phyloP scores from a whole-genome alignment of 2,113 vertebrate species.

The Butorides virescens region DNA sequence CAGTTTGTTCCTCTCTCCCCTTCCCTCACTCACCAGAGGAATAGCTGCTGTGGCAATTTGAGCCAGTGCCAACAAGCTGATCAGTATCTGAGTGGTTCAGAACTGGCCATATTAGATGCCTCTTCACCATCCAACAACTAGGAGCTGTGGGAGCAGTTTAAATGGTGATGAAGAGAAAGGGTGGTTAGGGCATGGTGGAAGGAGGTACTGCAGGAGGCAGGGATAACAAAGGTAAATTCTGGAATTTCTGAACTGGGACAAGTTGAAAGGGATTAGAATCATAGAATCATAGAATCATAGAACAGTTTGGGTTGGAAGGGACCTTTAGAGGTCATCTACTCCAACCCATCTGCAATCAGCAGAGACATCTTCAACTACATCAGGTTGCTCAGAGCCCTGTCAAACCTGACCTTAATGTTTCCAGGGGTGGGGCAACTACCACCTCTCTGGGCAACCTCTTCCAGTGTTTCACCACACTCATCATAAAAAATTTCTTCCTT shows the following conservation, averaged over 20 bases:
- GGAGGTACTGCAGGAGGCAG: not conserved
- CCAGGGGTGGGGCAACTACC: too few relatives aligned
- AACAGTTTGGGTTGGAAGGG: too few relatives aligned
- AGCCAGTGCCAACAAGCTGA: fast-evolving
- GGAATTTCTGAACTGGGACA: not conserved
- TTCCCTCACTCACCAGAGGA: not conserved
- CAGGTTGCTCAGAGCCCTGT: too few relatives aligned
- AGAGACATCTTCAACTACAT: too few relatives aligned
- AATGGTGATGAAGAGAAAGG: not conserved
- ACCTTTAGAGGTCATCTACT: too few relatives aligned
- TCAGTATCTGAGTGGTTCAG: not conserved
- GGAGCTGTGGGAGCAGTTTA: not conserved
- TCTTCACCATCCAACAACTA: fast-evolving
- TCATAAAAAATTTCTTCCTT: too few relatives aligned
- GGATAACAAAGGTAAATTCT: not conserved
- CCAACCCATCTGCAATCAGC: too few relatives aligned
- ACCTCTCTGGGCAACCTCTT: too few relatives aligned
- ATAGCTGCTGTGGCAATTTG: not conserved
- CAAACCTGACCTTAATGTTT: too few relatives aligned
- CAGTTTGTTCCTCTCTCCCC: not conserved
- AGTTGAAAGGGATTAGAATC: not conserved
- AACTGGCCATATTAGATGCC: not conserved
- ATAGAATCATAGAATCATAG: not conserved
- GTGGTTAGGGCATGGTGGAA: not conserved
- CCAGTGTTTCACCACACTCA: too few relatives aligned